Conservation (phyloP, 2,797 vertebrate species). For the Ceryle rudis region DNA sequence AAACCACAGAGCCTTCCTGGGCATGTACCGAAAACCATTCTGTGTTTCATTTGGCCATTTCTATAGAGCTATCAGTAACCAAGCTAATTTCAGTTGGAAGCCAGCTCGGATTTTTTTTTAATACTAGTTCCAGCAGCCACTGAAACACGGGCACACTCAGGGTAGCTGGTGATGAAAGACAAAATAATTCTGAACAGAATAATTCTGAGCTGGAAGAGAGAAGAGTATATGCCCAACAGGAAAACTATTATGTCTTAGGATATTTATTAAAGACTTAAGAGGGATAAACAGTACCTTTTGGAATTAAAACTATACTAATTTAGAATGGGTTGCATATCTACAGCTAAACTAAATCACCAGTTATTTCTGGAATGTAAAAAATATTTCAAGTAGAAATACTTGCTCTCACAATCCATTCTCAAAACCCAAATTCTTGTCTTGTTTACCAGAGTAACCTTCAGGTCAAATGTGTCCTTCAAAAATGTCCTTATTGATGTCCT, state of each 20-base stretch:
- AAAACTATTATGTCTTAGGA: background rate
- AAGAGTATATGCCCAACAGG: background rate
- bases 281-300: background rate
- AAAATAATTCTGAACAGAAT: background rate
- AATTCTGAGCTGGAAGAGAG: background rate
- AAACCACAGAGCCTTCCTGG: slow-evolving; percentile 28
- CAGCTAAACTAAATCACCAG: background rate
- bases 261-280: background rate
- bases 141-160: background rate
- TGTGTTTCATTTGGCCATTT: background rate
- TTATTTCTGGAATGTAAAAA: slow-evolving; percentile 44
- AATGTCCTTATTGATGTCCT: slow-evolving; percentile 1
- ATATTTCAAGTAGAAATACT: slow-evolving; percentile 4
- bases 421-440: background rate
- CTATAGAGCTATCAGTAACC: background rate
- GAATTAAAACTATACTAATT: background rate
- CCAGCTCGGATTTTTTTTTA: background rate
- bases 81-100: background rate
- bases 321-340: background rate
- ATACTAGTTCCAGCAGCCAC: background rate
- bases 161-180: background rate
- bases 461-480: slow-evolving; percentile 36
- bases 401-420: background rate
- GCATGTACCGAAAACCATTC: background rate
- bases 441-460: slow-evolving; percentile 4